Conservation (phyloP, 2,113 vertebrate species). For the Dromaius novaehollandiae region DNA sequence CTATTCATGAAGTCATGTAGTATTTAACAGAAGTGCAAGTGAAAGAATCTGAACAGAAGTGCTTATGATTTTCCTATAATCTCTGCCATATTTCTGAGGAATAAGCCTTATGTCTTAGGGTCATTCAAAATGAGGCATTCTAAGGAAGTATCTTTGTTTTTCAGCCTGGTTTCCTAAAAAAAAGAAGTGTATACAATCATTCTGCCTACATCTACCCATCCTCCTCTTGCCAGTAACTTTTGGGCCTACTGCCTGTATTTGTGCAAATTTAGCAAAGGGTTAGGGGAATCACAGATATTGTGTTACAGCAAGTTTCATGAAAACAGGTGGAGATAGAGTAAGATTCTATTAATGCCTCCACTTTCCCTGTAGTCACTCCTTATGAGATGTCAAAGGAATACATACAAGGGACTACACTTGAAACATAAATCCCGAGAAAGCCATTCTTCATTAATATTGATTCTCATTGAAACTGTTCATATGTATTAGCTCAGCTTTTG, state of each 20-base stretch:
- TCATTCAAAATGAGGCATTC: not conserved
- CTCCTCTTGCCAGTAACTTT: not conserved
- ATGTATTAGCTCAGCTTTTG: conserved; percentile 19
- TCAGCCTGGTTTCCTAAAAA: not conserved
- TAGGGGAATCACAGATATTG: not conserved
- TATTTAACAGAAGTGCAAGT: not conserved
- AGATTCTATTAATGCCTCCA: not conserved
- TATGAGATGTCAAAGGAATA: not conserved
- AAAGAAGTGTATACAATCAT: not conserved
- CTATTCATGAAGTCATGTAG: not conserved
- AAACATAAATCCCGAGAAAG: conserved; percentile 12
- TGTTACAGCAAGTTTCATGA: not conserved
- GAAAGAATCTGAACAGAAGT: not conserved
- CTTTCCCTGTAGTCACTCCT: not conserved
- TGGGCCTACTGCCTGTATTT: not conserved
- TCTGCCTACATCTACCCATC: not conserved
- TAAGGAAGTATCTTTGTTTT: not conserved
- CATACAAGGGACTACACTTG: not conserved
- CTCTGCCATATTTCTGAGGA: not conserved
- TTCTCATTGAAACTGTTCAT: not conserved
- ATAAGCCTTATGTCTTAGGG: not conserved
- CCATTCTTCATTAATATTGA: not conserved
- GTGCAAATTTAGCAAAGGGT: not conserved
- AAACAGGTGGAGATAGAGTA: not conserved
- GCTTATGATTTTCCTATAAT: not conserved